Conservation (phyloP, 92 coral and sea anemone genomes). For the Isaurus tuberculatus region DNA sequence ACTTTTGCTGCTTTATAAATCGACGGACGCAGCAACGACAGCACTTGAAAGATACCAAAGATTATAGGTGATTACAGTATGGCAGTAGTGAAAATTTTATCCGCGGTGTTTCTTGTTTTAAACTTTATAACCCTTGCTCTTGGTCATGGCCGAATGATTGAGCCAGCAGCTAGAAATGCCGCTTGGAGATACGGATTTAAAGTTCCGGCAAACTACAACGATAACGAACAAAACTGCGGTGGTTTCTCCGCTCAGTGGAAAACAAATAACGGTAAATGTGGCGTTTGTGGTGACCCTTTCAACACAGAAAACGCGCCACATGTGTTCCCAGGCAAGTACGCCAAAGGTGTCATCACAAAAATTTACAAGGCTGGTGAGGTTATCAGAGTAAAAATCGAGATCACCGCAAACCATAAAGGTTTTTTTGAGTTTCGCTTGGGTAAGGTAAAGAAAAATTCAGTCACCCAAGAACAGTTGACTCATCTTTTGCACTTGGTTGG, state of each 20-base stretch:
- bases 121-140: constrained; percentile 32
- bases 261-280: constrained; percentile 75
- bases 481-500: constrained; percentile 15
- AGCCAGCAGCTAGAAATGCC: constrained; percentile 74
- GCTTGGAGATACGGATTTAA: constrained; percentile 71
- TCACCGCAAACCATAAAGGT: constrained; percentile 40
- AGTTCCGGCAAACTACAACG: constrained; percentile 15
- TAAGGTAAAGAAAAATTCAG: not conserved
- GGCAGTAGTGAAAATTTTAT: not conserved
- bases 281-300: constrained; percentile 78
- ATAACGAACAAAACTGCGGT: constrained; percentile 5
- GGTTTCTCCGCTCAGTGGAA: not conserved
- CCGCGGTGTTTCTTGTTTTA: not conserved
- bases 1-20: too few relatives aligned
- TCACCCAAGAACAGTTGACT: constrained; percentile 6
- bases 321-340: constrained; percentile 71
- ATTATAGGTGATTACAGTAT: not conserved
- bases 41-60: not conserved
- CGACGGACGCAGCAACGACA: too few relatives aligned
- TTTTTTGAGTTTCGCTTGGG: constrained; percentile 30
- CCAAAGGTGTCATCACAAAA: constrained; percentile 57
- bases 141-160: constrained; percentile 74
- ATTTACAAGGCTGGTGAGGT: constrained; percentile 57
- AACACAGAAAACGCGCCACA: constrained; percentile 42
- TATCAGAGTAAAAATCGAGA: constrained; percentile 59